These are phyloP conservation scores for Mormyrus proboscirostris DNA, from an alignment of 2,797 vertebrate species.

Conservation along the genomic window DNA sequence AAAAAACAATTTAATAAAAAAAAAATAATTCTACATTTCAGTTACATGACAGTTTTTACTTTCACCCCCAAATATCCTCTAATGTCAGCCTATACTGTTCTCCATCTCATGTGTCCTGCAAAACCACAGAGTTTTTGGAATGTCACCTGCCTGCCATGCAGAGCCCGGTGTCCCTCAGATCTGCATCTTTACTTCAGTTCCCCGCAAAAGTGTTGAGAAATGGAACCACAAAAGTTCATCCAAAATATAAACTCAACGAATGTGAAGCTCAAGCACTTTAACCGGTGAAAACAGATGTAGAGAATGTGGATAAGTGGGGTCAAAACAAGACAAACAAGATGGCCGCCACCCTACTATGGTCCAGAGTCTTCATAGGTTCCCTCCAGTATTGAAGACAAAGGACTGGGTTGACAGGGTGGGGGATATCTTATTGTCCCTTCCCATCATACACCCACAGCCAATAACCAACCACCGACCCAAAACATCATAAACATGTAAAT, in stretches of 20 bases:
- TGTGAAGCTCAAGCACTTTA: conserved; percentile 25
- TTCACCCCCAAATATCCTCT: not conserved
- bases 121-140: not conserved
- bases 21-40: not conserved
- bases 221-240: conserved; percentile 23
- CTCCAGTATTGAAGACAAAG: conserved; percentile 60
- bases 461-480: conserved; percentile 35
- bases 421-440: conserved; percentile 47
- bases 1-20: not conserved
- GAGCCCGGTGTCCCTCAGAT: not conserved
- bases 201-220: conserved; percentile 6
- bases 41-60: not conserved
- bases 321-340: conserved; percentile 42
- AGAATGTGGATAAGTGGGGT: conserved; percentile 28
- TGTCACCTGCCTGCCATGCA: not conserved
- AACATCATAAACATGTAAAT: conserved; percentile 41
- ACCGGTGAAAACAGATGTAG: conserved; percentile 20
- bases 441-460: conserved; percentile 3
- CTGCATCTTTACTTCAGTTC: not conserved
- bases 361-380: conserved; percentile 60
- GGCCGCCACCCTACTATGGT: conserved; percentile 42
- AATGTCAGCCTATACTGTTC: not conserved
- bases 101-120: not conserved
- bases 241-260: conserved; percentile 23
- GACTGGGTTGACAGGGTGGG: conserved; percentile 42